Conservation (phyloP, 2,113 vertebrate genomes). For the Lasiurus cinereus region DNA sequence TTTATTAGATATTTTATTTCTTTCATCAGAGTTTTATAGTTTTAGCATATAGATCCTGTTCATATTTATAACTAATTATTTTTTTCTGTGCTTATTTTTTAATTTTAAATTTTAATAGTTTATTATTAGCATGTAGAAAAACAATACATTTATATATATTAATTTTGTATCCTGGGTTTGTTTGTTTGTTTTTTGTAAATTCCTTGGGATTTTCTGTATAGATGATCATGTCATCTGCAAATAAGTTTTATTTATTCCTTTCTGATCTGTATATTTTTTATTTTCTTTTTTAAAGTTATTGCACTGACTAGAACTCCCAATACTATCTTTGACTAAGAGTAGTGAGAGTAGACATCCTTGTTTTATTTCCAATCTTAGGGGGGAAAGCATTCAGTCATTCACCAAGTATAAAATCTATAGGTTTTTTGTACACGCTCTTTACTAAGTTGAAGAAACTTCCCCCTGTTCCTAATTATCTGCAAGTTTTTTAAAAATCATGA, state of each 20-base stretch:
- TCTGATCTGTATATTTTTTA: not conserved
- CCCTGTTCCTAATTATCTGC: not conserved
- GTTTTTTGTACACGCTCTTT: not conserved
- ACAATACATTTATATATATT: not conserved
- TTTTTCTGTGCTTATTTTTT: not conserved
- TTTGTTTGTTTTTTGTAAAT: not conserved
- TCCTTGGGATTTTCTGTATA: not conserved
- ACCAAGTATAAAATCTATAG: not conserved
- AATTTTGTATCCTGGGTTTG: not conserved
- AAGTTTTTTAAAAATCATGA: not conserved
- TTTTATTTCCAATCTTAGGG: not conserved
- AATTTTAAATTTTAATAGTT: not conserved
- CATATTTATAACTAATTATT: not conserved
- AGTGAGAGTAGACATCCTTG: not conserved
- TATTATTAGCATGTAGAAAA: not conserved
- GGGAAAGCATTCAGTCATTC: not conserved
- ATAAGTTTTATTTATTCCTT: conserved; percentile 5
- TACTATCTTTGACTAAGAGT: not conserved
- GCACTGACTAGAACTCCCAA: not conserved
- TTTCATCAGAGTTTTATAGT: conserved; percentile 2
- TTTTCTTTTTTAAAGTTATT: not conserved
- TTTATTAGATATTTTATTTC: not conserved
- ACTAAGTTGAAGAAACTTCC: not conserved
- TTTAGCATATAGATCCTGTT: not conserved
- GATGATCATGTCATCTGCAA: not conserved